Base-by-base conservation (phyloP, 2,113 vertebrate species). In the Phyllostomus hastatus region DNA sequence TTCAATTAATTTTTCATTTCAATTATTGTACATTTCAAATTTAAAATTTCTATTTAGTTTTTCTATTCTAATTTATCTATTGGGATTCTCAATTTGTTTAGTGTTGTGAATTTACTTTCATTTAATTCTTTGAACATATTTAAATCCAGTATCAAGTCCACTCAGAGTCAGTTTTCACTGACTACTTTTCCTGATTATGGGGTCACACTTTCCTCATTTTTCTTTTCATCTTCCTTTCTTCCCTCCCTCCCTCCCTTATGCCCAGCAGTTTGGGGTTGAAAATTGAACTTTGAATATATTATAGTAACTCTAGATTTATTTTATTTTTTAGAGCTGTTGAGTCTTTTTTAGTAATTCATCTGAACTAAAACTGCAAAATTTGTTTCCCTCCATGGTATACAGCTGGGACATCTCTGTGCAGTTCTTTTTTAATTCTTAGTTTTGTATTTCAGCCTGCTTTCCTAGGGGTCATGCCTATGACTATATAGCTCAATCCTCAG, bases 121-220 rank as follows among this genome's bases (percentile, higher is more conserved):
- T 94, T 96, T 92, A 88, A 76, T 85, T 78, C 19, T 88, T 52
- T 88, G n/a, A 59, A 80, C 35, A 57, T 82, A 81, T 54, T 54
- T 91, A 94, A 38, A 78, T 64, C 26, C 19, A 85, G n/a, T 38
- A 75, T 31, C 11, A 24, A 15, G 10, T 3, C 70, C 17, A 80
- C 76, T 76, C 35, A 57, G 41, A 57, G 41, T 73, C 50, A 38
- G 48, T 89, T 86, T 81, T 85, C 33, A 93, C 0, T 41, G 46
- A 33, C 31, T 35, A 0, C 70, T 73, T 82, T 92, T 84, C 38
- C 11, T 16, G n/a, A 72, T 48, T 46, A 72, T 61, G 16, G 52
- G 12, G 12, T 92, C 35, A 43, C 1, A 46, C 19, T 94, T 90
- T 87, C 43, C 50, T 33, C 10, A 33, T 54, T 48, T 81, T 91